These are phyloP conservation scores for Hypolimnas misippus DNA, from an alignment of 2,888 invertebrate genomes.

Conservation along the genomic window DNA sequence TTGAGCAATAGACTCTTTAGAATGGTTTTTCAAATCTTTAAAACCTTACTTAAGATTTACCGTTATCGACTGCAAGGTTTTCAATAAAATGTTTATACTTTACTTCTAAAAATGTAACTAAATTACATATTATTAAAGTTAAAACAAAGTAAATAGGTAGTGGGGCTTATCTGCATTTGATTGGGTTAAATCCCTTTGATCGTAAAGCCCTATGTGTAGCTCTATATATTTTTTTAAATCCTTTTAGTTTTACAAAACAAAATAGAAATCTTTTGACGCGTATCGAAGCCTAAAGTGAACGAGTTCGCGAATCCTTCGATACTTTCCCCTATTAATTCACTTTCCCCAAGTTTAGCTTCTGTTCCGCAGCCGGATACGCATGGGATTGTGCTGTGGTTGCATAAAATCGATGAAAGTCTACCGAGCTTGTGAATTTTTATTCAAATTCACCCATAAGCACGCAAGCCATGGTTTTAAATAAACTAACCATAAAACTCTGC, in stretches of 20 bases:
- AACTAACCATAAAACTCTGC: neutral
- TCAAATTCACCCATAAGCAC: neutral
- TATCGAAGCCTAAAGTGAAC: conserved; percentile 60
- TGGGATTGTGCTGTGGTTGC: conserved; percentile 46
- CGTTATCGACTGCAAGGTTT: too few species aligned
- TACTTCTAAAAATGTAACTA: too few species aligned
- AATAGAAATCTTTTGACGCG: conserved; percentile 47
- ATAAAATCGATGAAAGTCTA: conserved; percentile 28
- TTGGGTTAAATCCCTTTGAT: neutral
- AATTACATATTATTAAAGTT: too few species aligned
- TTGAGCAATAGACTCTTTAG: neutral
- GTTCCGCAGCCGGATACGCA: conserved; percentile 50
- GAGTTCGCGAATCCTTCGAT: conserved; percentile 70
- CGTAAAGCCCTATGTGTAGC: neutral
- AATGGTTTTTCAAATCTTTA: neutral
- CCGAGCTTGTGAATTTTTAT: neutral
- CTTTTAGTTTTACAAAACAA: conserved; percentile 1
- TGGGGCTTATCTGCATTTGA: neutral
- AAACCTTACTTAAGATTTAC: too few species aligned
- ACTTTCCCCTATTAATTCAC: conserved; percentile 81
- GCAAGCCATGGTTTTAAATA: neutral
- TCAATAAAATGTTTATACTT: too few species aligned
- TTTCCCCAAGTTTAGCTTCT: conserved; percentile 63
- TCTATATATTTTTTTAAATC: too few species aligned
- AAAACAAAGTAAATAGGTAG: neutral